These are phyloP conservation scores for Brachypteracias leptosomus DNA, from an alignment of 2,113 vertebrate genomes.

Conservation along the genomic window DNA sequence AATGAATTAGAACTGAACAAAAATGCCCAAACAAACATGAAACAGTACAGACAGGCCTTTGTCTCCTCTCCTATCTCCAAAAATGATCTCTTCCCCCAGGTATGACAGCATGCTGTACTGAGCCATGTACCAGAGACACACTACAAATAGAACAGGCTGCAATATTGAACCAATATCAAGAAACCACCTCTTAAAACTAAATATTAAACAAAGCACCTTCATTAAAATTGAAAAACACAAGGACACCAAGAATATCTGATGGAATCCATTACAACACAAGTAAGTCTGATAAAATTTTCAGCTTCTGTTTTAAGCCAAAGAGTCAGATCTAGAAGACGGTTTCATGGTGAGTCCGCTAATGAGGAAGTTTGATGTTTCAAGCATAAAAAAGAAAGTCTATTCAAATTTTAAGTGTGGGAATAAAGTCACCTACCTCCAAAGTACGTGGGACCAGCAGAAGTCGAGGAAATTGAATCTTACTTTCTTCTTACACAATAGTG, in stretches of 20 bases:
- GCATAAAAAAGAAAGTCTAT: neutral
- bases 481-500: neutral
- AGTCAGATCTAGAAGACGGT: neutral
- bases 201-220: neutral
- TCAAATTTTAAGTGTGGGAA: neutral
- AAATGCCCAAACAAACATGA: neutral
- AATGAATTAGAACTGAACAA: neutral
- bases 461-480: neutral
- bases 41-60: neutral
- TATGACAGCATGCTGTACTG: rapidly evolving
- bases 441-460: neutral
- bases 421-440: neutral
- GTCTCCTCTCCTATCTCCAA: neutral
- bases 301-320: neutral
- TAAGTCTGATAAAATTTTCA: neutral
- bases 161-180: neutral
- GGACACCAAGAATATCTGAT: neutral
- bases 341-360: neutral
- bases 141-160: neutral
- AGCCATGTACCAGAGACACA: neutral
- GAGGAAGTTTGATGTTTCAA: neutral
- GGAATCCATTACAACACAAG: neutral
- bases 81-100: neutral
- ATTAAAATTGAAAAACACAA: neutral
- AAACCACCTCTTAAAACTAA: neutral